Conservation (phyloP, 2,888 invertebrate species). For the Himalopsyche japonica region DNA sequence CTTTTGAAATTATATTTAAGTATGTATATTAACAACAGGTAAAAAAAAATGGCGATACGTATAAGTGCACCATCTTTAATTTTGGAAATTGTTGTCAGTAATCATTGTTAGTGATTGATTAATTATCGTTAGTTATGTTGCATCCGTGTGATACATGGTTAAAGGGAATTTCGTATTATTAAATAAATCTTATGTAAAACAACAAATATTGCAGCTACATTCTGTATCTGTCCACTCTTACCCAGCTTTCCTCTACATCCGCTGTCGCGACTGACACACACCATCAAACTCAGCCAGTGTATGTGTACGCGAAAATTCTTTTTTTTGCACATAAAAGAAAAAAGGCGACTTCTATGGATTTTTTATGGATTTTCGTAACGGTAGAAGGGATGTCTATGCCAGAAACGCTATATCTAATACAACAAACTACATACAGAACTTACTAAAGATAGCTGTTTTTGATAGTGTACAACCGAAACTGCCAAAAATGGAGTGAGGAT, state of each 20-base stretch:
- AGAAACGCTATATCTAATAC: background rate
- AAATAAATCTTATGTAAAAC: too few relatives aligned
- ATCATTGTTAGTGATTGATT: too few relatives aligned
- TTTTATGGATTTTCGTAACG: conserved; percentile 38
- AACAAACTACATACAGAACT: background rate
- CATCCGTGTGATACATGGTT: too few relatives aligned
- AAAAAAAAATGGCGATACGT: too few relatives aligned
- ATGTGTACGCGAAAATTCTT: background rate
- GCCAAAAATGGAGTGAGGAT: background rate
- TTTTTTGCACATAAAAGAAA: conserved; percentile 6
- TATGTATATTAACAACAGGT: too few relatives aligned
- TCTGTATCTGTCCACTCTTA: background rate
- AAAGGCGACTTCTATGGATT: conserved; percentile 22
- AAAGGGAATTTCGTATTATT: too few relatives aligned
- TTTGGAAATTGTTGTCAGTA: too few relatives aligned
- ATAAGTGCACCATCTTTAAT: too few relatives aligned
- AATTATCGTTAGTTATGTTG: too few relatives aligned
- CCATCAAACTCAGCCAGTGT: background rate
- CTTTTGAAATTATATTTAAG: too few relatives aligned
- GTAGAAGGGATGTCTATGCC: conserved; percentile 8
- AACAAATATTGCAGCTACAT: too few relatives aligned
- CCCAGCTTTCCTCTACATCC: background rate
- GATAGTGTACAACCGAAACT: background rate
- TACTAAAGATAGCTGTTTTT: background rate
- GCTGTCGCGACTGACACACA: background rate